phyloP scores from a whole-genome alignment of 2,113 vertebrate species.

The Ptilorrhoa leucosticta region DNA sequence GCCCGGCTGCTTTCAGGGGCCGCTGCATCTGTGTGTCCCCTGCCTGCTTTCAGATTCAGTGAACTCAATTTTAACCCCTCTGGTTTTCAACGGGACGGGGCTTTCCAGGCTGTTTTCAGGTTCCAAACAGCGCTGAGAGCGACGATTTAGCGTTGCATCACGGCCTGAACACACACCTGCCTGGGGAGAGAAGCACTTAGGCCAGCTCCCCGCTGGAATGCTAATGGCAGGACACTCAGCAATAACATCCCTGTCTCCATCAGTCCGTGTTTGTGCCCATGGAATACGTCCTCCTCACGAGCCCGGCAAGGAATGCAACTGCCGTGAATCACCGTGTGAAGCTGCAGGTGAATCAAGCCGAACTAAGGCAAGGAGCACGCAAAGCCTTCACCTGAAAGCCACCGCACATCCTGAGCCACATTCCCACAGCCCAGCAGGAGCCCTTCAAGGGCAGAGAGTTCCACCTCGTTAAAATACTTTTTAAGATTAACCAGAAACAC shows the following conservation, averaged over 20 bases:
- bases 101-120: not conserved
- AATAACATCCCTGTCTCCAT: not conserved
- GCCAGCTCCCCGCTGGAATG: not conserved
- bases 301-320: not conserved
- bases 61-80: not conserved
- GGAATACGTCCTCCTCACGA: not conserved
- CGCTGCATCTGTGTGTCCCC: not conserved
- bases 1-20: not conserved
- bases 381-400: not conserved
- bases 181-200: not conserved
- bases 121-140: not conserved
- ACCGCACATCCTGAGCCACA: not conserved
- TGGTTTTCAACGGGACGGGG: accelerated
- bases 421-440: not conserved
- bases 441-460: not conserved
- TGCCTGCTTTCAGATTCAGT: not conserved
- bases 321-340: not conserved
- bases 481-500: not conserved
- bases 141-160: not conserved
- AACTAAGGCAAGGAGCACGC: not conserved
- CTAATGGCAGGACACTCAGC: not conserved
- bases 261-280: not conserved
- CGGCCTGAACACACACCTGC: not conserved
- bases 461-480: not conserved
- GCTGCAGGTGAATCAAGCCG: constrained; percentile 10